Base-by-base conservation (phyloP, 1,140 invertebrate species). In the Drosophila repletoides region DNA sequence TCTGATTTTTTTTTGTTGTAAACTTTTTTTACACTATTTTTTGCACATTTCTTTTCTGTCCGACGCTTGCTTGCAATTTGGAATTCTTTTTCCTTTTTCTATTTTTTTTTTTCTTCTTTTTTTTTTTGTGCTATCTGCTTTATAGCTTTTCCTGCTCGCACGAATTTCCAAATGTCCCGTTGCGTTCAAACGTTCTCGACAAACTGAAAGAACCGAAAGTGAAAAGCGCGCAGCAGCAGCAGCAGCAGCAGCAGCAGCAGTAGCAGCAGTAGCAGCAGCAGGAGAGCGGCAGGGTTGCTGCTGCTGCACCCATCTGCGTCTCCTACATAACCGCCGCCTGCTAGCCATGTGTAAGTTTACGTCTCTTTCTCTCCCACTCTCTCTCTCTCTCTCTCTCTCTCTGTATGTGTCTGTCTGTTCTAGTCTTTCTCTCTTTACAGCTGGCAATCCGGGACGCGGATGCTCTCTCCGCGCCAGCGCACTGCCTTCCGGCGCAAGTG, bases 121-220 rank as follows among this genome's bases (percentile, higher is more conserved):
- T 70, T 63, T 60, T 21, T 61, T 29, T 17, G 56, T 48, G 24
- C 17, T 64, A 10, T 55, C 58, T 34, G 34, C 34, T 34, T 12
- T n/a, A n/a, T n/a, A 29, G 46, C 19, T 38, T 56, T 64, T 15
- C 15, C 55, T 71, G 76, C 76, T 75, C 76, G 66, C 76, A 71
- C 76, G 76, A 74, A 61, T 59, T 33, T 43, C 59, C n/a, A n/a
- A 75, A 56, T 49, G 70, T 53, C 58, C 70, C 70, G 66, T 40
- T 67, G 61, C 55, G 75, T 86, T 86, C 75, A 84, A 74, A 86
- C 68, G 80, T 86, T 86, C 80, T 86, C 80, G 80, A 86, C 75
- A 84, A 80, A 84, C 80, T 84, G 72, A 84, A 84, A 74, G 73
- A 60, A 66, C 63, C 34, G 81, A 83, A 83, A 76, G 73, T 65